phyloP scores from a whole-genome alignment of 2,797 vertebrate genomes.

The Acanthiza pusilla region DNA sequence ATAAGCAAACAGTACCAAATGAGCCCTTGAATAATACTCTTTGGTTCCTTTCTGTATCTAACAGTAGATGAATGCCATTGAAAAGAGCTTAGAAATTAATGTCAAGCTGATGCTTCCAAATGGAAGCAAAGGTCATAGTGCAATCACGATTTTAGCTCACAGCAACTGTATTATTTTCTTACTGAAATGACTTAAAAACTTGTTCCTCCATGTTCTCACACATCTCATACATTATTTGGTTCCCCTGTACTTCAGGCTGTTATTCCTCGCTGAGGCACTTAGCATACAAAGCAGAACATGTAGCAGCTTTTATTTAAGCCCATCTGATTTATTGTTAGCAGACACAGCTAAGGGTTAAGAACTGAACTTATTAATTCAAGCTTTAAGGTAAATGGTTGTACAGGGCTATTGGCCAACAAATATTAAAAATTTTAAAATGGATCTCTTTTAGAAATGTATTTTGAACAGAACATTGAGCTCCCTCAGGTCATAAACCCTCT shows the following conservation, averaged over 20 bases:
- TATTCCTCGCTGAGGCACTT: background rate
- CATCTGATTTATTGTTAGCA: background rate
- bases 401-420: background rate
- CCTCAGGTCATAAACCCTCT: background rate
- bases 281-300: background rate
- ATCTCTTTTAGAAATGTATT: background rate
- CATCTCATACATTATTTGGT: background rate
- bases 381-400: background rate
- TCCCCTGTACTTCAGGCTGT: background rate
- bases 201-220: background rate
- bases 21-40: background rate
- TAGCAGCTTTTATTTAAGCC: slow-evolving; percentile 12
- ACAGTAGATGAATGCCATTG: background rate
- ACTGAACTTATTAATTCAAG: background rate
- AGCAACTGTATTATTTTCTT: background rate
- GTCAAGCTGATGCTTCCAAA: background rate
- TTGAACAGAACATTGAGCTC: background rate
- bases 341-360: background rate
- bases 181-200: background rate
- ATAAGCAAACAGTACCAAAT: background rate
- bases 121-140: background rate
- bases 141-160: background rate
- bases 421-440: background rate
- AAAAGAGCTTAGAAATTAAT: background rate
- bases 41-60: background rate